These are phyloP conservation scores for Labeo rohita DNA, from an alignment of 2,113 vertebrate species.

Conservation along the genomic window DNA sequence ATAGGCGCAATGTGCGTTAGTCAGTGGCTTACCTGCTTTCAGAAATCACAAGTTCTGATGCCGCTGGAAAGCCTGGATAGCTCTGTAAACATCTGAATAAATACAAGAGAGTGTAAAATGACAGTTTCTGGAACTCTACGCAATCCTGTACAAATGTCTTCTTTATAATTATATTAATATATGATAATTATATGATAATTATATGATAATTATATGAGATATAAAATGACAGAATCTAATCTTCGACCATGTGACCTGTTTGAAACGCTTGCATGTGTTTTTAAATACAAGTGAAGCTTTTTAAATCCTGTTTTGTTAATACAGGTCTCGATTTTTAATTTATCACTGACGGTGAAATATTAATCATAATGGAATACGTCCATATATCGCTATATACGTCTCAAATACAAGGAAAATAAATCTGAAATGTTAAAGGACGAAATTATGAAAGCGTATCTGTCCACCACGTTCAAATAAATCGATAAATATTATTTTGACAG, in stretches of 20 bases:
- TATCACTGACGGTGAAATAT: neutral
- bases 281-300: neutral
- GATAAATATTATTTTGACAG: neutral
- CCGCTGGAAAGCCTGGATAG: neutral
- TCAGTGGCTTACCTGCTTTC: constrained; percentile 98
- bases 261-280: neutral
- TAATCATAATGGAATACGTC: neutral
- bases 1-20: constrained; percentile 99
- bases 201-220: neutral
- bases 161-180: neutral
- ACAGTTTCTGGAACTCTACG: neutral
- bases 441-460: neutral
- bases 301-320: neutral
- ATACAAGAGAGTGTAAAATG: neutral
- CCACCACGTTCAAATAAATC: neutral
- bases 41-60: constrained; percentile 39
- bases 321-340: neutral
- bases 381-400: neutral
- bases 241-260: neutral
- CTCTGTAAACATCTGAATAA: neutral
- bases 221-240: neutral
- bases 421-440: neutral
- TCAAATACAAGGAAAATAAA: neutral
- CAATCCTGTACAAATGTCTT: neutral
- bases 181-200: neutral